Percentiles rank a stretch among this genome's conserved stretches.
phyloP scores from a whole-genome alignment of 1,140 invertebrate genomes.

The Tetranychus cinnabarinus region DNA sequence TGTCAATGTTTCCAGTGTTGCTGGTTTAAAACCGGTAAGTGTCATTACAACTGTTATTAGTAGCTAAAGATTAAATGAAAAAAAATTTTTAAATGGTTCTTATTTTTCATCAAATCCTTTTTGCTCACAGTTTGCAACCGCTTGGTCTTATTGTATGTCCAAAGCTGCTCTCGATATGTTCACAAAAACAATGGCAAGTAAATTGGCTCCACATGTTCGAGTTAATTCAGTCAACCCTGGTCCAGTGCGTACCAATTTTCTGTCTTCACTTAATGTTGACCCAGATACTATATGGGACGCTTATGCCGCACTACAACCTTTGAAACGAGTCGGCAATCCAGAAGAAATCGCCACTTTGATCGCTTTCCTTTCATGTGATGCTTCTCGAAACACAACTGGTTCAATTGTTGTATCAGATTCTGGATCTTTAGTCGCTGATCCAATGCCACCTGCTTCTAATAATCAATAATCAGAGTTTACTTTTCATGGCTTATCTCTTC shows the following conservation, averaged over 20 bases:
- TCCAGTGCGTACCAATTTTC: neutral
- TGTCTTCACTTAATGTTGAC: neutral
- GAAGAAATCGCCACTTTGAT: slow-evolving; percentile 54
- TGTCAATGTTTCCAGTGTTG: slow-evolving; percentile 1
- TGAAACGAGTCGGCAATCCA: slow-evolving; percentile 27
- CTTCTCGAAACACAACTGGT: slow-evolving; percentile 55
- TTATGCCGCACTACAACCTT: neutral
- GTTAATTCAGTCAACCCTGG: slow-evolving; percentile 33
- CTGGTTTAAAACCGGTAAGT: neutral
- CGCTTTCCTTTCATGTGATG: slow-evolving; percentile 55
- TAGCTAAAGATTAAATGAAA: too few species aligned
- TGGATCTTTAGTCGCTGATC: slow-evolving; percentile 22
- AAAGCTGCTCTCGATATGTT: slow-evolving; percentile 71
- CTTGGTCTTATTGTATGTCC: slow-evolving; percentile 43
- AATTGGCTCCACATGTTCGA: slow-evolving; percentile 30
- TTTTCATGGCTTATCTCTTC: too few species aligned
- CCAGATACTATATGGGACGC: neutral
- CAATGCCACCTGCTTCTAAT: neutral
- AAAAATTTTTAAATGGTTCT: neutral
- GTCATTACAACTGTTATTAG: too few species aligned
- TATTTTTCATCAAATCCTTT: neutral
- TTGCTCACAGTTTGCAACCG: neutral
- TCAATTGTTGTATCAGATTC: slow-evolving; percentile 53
- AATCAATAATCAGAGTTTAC: too few species aligned
- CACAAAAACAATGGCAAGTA: slow-evolving; percentile 35